Evolutionary conservation across 2,113 vertebrate species (phyloP), one percentile per base, ranked within the genome.

Genomic region (Zosterops pallidus): DNA sequence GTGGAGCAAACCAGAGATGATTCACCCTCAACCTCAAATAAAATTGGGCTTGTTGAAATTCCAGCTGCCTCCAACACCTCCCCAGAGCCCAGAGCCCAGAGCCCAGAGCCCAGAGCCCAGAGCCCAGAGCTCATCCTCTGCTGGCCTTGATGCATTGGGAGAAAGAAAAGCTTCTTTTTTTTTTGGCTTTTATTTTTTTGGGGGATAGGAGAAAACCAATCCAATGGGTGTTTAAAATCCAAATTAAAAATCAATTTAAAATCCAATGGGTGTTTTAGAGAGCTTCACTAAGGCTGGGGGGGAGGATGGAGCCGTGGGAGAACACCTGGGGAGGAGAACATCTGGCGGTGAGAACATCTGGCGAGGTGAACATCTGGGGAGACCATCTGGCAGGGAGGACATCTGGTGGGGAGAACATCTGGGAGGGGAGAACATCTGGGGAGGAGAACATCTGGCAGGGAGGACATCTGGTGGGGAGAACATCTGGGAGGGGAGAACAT

Each of bases 71-170:
- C 25, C 1, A 6, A 2, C 14, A 42, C 9, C 37, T 42, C 24
- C 33, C 57, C 28, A 7, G 77, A 5, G 1, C 47, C 8, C 5
- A 0, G 77, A 5, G 1, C 47, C 8, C 5, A 0, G 77, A 5
- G 1, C 47, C 8, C 5, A 0, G 77, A 5, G 1, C 47, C 8
- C 5, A 0, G 77, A 5, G 1, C 33, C 57, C 28, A 7, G 77
- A 5, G 1, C 47, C 8, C 5, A 0, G 77, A 5, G 1, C 47
- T 6, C 3, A 0, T n/a, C 57, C 71, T n/a, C 42, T 18, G 11
- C 67, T 0, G 2, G n/a, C 28, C 52, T 18, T 4, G 4, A 72
- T 23, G 46, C 3, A 0, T 0, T 1, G 2, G 16, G 8, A 4
- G 57, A 31, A 74, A 20, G 4, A 11, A n/a, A 20, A 56, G 5